These are phyloP conservation scores for Panurus biarmicus DNA, from an alignment of 2,113 vertebrate species.

Conservation along the genomic window DNA sequence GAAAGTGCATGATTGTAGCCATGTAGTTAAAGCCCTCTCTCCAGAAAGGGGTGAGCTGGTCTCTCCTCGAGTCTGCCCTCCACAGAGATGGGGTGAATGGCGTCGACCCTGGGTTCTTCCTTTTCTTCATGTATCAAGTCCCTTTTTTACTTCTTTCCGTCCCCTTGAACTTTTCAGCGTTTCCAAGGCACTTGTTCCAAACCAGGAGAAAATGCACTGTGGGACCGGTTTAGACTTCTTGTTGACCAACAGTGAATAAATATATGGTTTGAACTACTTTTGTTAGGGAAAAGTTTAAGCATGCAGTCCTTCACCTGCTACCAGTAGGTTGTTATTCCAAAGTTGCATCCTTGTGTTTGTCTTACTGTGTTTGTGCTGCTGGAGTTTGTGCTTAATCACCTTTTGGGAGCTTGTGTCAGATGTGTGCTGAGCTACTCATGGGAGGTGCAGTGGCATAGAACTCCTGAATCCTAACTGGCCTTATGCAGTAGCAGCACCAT, in stretches of 20 bases:
- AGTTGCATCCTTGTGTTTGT: background rate
- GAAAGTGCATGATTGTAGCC: background rate
- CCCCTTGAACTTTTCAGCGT: background rate
- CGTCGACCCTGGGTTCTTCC: background rate
- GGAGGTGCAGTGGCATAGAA: background rate
- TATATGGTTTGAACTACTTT: background rate
- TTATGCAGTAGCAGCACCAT: fast-evolving
- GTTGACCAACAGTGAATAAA: background rate
- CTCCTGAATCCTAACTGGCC: background rate
- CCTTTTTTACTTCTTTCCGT: background rate
- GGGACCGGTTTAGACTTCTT: background rate
- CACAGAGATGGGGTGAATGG: background rate
- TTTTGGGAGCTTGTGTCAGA: background rate
- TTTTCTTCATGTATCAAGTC: background rate
- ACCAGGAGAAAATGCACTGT: background rate
- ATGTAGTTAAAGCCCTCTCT: background rate
- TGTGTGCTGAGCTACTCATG: background rate
- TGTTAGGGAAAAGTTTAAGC: background rate
- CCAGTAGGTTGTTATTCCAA: background rate
- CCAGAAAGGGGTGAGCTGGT: background rate
- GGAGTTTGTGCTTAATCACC: background rate
- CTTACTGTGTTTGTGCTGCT: background rate
- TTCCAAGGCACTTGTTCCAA: background rate
- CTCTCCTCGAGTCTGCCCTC: background rate
- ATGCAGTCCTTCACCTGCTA: background rate